Percentiles rank a stretch among this genome's conserved stretches.
Conservation (phyloP, 1,140 invertebrate genomes). For the Pygmarrhopalites habei region DNA sequence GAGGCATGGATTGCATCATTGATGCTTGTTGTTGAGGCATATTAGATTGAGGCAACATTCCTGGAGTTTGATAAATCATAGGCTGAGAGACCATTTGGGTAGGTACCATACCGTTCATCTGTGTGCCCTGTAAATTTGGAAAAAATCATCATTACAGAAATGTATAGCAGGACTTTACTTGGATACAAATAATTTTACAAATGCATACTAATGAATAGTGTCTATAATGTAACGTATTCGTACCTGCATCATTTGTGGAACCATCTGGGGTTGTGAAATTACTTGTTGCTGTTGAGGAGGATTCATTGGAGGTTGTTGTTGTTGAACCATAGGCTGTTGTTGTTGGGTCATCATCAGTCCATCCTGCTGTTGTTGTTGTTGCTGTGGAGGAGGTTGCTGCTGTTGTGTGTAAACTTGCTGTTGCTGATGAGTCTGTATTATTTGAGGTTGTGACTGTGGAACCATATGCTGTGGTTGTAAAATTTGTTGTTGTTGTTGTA, state of each 20-base stretch:
- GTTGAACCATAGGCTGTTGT: not conserved
- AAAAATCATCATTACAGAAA: no score
- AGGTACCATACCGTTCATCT: no score
- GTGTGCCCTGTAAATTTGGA: no score
- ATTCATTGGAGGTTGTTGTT: not conserved
- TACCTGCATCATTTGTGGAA: no score
- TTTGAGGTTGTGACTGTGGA: constrained; percentile 26
- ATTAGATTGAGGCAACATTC: constrained; percentile 24
- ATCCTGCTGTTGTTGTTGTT: constrained; percentile 14
- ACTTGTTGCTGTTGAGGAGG: constrained; percentile 27
- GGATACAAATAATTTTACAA: no score
- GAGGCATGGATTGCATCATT: constrained; percentile 28
- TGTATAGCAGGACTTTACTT: no score
- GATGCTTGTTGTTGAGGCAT: constrained; percentile 27
- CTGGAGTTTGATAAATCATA: constrained; percentile 24
- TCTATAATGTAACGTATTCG: not conserved
- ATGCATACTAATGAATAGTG: not conserved
- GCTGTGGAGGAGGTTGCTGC: no score
- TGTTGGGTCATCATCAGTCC: constrained; percentile 26
- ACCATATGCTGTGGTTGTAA: constrained; percentile 24
- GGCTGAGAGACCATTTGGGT: constrained; percentile 19
- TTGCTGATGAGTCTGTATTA: constrained; percentile 24
- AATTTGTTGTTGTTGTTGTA: constrained; percentile 40
- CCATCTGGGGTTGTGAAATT: constrained; percentile 24
- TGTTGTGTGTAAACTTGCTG: constrained; percentile 1